phyloP scores from a whole-genome alignment of 2,888 invertebrate genomes.

The Euphydryas editha region DNA sequence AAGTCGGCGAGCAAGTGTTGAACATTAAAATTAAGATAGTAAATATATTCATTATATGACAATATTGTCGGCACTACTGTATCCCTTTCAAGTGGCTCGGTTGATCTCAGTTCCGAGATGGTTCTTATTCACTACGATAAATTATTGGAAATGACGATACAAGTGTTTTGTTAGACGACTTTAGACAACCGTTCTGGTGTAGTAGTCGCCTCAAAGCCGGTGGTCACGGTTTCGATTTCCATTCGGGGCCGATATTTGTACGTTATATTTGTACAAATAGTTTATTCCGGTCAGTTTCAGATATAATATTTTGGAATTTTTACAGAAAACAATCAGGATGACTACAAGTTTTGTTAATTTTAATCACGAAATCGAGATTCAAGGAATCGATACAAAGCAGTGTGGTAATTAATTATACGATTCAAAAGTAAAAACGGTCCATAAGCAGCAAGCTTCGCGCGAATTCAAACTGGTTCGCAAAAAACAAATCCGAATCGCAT shows the following conservation, averaged over 20 bases:
- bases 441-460: slow-evolving; percentile 20
- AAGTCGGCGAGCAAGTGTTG: neutral
- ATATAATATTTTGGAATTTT: neutral
- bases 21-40: neutral
- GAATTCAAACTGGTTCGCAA: slow-evolving; percentile 23
- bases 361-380: slow-evolving; percentile 18
- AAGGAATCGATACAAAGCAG: slow-evolving; percentile 14
- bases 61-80: too few relatives aligned
- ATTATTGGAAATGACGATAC: too few relatives aligned
- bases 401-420: slow-evolving; percentile 30
- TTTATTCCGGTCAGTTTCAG: too few relatives aligned
- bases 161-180: too few relatives aligned
- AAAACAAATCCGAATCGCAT: slow-evolving; percentile 29
- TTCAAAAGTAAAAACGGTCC: slow-evolving; percentile 19
- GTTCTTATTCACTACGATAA: too few relatives aligned
- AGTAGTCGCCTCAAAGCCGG: too few relatives aligned
- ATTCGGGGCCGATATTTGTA: too few relatives aligned
- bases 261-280: too few relatives aligned
- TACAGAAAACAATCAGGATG: slow-evolving; percentile 3
- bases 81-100: too few relatives aligned
- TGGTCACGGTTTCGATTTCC: too few relatives aligned
- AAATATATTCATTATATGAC: neutral
- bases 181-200: too few relatives aligned
- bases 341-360: neutral
- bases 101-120: too few relatives aligned